These are phyloP conservation scores for Sinonovacula constricta DNA, from an alignment of 1,140 invertebrate genomes.

Conservation along the genomic window DNA sequence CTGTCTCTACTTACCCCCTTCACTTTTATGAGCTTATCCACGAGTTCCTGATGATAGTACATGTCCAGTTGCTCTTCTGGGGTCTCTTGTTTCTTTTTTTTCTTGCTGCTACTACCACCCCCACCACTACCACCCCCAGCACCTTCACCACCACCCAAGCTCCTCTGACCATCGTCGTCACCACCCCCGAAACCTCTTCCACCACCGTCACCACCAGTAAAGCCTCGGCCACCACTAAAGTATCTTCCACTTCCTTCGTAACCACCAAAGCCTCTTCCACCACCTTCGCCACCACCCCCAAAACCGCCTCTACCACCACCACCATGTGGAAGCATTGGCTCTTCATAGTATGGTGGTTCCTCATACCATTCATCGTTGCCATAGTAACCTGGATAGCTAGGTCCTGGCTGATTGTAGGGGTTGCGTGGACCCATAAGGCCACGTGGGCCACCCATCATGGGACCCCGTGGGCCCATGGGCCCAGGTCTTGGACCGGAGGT, in stretches of 20 bases:
- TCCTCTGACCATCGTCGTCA: background rate
- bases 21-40: slow-evolving; percentile 41
- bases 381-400: background rate
- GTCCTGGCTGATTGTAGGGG: no score
- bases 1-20: slow-evolving; percentile 35
- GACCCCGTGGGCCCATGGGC: no score
- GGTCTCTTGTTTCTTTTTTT: background rate
- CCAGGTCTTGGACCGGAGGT: no score
- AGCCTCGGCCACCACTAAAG: background rate
- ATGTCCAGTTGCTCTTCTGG: slow-evolving; percentile 20
- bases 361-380: background rate
- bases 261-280: no score
- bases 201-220: background rate
- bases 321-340: background rate
- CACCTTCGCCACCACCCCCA: no score
- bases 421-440: no score
- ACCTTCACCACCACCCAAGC: background rate
- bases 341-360: background rate
- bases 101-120: background rate
- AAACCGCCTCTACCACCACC: no score
- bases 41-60: slow-evolving; percentile 43
- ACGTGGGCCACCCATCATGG: no score
- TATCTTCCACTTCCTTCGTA: no score
- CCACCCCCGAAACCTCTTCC: background rate
- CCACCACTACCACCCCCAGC: background rate